These are phyloP conservation scores for Eupithecia inturbata DNA, from an alignment of 2,888 invertebrate genomes.

Conservation along the genomic window DNA sequence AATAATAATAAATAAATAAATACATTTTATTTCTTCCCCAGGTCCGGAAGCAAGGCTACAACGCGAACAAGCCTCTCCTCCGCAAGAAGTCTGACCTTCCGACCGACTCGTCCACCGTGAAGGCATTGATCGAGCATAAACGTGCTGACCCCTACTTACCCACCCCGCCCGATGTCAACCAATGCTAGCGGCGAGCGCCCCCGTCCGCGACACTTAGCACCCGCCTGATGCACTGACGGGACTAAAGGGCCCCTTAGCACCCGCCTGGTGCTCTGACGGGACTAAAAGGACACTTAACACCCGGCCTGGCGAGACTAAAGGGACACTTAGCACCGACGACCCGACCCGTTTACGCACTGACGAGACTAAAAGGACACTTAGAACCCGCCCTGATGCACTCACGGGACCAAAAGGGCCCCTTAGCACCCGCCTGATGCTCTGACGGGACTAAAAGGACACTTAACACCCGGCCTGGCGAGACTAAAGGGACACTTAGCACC, in stretches of 20 bases:
- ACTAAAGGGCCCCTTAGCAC: background rate
- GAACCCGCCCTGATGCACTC: conserved; percentile 1
- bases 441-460: background rate
- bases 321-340: background rate
- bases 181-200: conserved; percentile 39
- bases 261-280: background rate
- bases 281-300: background rate
- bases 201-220: conserved; percentile 9
- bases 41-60: conserved; percentile 84
- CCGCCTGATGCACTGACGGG: conserved; percentile 1
- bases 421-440: background rate
- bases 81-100: conserved; percentile 98
- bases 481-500: background rate
- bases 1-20: no score
- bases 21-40: conserved; percentile 2
- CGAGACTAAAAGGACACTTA: background rate
- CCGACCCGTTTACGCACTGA: no score
- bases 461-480: background rate
- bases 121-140: conserved; percentile 95
- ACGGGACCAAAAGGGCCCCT: background rate
- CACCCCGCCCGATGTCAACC: conserved; percentile 90
- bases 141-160: conserved; percentile 95
- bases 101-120: conserved; percentile 95
- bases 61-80: conserved; percentile 93
- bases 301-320: background rate